Conservation (phyloP, 2,888 invertebrate species). For the Pelosia muscerda region DNA sequence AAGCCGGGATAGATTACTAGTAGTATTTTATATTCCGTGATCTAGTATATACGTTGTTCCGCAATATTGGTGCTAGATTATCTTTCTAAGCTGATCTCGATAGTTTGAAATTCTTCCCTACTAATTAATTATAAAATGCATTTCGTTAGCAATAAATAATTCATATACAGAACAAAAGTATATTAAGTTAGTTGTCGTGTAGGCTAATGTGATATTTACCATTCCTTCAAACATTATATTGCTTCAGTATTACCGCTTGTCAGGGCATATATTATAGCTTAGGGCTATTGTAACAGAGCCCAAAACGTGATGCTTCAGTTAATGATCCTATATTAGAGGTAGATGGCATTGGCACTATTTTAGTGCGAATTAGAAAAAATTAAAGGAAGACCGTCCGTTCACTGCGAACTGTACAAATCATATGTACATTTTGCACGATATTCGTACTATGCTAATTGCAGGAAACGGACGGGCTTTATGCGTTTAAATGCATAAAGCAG, state of each 20-base stretch:
- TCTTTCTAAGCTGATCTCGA: constrained; percentile 58
- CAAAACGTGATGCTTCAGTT: background rate
- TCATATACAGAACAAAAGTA: constrained; percentile 56
- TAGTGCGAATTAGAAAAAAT: no score
- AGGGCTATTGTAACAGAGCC: background rate
- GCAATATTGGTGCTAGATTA: constrained; percentile 52
- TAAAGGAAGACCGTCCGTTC: no score
- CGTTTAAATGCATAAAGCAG: no score
- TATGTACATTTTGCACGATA: no score
- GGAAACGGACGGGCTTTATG: no score
- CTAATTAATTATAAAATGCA: constrained; percentile 49
- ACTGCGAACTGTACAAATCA: no score
- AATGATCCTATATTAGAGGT: background rate
- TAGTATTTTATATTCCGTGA: background rate
- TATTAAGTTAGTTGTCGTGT: constrained; percentile 52
- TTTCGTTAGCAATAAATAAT: constrained; percentile 55
- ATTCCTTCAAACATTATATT: constrained; percentile 48
- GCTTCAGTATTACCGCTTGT: constrained; percentile 69
- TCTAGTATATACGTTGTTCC: background rate
- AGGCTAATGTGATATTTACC: constrained; percentile 62
- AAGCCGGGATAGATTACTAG: background rate
- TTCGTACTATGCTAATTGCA: no score
- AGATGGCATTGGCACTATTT: background rate
- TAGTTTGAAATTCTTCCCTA: constrained; percentile 48
- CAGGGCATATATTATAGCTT: constrained; percentile 41